These are phyloP conservation scores for Austrolebias charrua DNA, from an alignment of 2,797 vertebrate genomes.

Conservation along the genomic window DNA sequence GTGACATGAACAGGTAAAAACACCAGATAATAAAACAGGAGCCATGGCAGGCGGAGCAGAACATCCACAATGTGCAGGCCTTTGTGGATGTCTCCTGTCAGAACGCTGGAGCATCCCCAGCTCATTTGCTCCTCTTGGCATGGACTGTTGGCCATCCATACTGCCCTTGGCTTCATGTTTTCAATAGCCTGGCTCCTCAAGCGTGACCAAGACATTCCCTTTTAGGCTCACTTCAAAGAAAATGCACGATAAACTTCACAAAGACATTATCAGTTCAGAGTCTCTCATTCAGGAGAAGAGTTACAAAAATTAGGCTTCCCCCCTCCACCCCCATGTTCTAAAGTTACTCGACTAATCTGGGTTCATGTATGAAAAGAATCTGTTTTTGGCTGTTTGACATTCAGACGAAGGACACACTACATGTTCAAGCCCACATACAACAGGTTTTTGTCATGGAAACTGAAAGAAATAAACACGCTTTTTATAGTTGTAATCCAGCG, in stretches of 20 bases:
- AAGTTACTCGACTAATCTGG: conserved; percentile 7
- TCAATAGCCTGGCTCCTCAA: conserved; percentile 34
- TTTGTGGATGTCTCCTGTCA: conserved; percentile 18
- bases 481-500: conserved; percentile 23
- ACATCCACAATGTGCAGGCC: too few relatives aligned
- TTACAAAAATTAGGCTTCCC: conserved; percentile 16
- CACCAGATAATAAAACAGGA: too few relatives aligned
- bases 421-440: conserved; percentile 2
- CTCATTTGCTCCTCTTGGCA: conserved; percentile 30
- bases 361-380: conserved; percentile 21
- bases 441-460: conserved; percentile 46
- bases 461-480: conserved; percentile 23
- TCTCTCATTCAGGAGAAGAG: conserved; percentile 21
- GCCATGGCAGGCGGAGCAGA: too few relatives aligned
- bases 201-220: conserved; percentile 38
- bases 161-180: conserved; percentile 26
- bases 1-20: too few relatives aligned
- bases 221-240: conserved; percentile 44
- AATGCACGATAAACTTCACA: conserved; percentile 45
- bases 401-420: conserved; percentile 36
- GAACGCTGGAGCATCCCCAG: conserved; percentile 36
- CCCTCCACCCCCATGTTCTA: conserved; percentile 4
- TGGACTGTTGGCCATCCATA: conserved; percentile 34
- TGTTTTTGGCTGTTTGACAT: conserved; percentile 1
- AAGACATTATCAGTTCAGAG: conserved; percentile 39